phyloP scores from a whole-genome alignment of 2,888 invertebrate genomes.

The Zygaena filipendulae region DNA sequence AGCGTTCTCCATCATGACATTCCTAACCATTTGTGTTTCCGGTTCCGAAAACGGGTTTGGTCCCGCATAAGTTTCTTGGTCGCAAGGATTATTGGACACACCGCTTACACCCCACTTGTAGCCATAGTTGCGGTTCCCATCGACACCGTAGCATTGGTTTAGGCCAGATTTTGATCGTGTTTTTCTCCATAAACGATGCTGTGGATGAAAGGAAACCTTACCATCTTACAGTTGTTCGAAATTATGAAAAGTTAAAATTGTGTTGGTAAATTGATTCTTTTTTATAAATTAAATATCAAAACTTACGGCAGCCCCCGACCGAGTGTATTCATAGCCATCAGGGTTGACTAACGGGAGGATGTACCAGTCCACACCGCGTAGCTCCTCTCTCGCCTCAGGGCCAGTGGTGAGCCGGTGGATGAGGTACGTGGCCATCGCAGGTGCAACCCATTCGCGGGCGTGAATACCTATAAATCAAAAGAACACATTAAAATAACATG shows the following conservation, averaged over 20 bases:
- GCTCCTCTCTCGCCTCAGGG: slow-evolving; percentile 33
- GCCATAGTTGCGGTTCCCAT: slow-evolving; percentile 78
- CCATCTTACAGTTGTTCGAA: too few species aligned
- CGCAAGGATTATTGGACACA: slow-evolving; percentile 71
- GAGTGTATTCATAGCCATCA: slow-evolving; percentile 76
- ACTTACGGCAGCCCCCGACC: slow-evolving; percentile 36
- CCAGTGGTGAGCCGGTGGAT: slow-evolving; percentile 60
- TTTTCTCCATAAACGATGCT: slow-evolving; percentile 75
- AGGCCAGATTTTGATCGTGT: slow-evolving; percentile 51
- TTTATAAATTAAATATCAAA: slow-evolving; percentile 16
- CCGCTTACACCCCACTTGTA: slow-evolving; percentile 75
- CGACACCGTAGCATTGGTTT: slow-evolving; percentile 68
- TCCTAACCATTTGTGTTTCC: slow-evolving; percentile 66
- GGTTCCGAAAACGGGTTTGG: slow-evolving; percentile 69
- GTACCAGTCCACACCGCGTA: slow-evolving; percentile 74
- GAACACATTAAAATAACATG: slow-evolving; percentile 1
- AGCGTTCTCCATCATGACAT: slow-evolving; percentile 57
- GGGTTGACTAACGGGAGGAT: slow-evolving; percentile 76
- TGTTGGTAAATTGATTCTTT: too few species aligned
- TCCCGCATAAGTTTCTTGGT: slow-evolving; percentile 70
- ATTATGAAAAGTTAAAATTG: too few species aligned
- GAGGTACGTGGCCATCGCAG: slow-evolving; percentile 68
- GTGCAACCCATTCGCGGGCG: slow-evolving; percentile 75
- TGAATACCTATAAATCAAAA: slow-evolving; percentile 52
- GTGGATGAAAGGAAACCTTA: slow-evolving; percentile 18